Evolutionary conservation across 2,797 vertebrate genomes (phyloP), one percentile per base, ranked within the genome.

Genomic region (Pangasius krempfi): DNA sequence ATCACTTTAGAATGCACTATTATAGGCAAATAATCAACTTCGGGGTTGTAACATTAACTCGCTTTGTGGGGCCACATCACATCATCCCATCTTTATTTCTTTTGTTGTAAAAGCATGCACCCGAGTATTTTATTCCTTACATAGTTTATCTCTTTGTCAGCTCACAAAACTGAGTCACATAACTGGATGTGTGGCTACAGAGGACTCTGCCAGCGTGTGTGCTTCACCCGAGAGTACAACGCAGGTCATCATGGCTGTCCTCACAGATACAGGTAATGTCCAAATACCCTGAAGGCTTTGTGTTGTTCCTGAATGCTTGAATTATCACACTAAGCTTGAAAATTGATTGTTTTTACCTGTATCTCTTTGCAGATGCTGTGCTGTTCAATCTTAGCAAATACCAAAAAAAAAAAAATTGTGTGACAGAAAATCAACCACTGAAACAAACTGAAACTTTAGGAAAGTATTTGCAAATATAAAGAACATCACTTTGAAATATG

Each of bases 181-280:
- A 94, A 95, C 68, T 92, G 94, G 94, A 94, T 92, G 3, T 95
- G 96, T 85, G 95, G 95, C 66, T 94, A 93, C 91, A 95, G 93
- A 93, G 95, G 95, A 94, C 94, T 94, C 93, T 96, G 96, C 94
- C 94, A 92, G 83, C 93, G 93, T 92, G 95, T 95, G 94, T 96
- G 96, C 89, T 94, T 95, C 91, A 90, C 95, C 82, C 95, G 96
- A 50, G 95, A 96, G 93, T 95, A 95, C 87, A 94, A 93, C 0
- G 60, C 93, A 5, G 94, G 95, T 85, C 95, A 95, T 92, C 95
- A 95, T 0, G 95, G 94, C 33, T 96, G 96, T 89, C 96, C 96
- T 81, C 92, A 94, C 7, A 92, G 94, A 95, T 96, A 96, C 93
- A 94, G 94, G 96, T 95, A 91, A 82, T 70, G 7, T 83, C 62